Evolutionary conservation across 2,113 vertebrate genomes (phyloP).

Genomic region (Ptychochromis oligacanthus): DNA sequence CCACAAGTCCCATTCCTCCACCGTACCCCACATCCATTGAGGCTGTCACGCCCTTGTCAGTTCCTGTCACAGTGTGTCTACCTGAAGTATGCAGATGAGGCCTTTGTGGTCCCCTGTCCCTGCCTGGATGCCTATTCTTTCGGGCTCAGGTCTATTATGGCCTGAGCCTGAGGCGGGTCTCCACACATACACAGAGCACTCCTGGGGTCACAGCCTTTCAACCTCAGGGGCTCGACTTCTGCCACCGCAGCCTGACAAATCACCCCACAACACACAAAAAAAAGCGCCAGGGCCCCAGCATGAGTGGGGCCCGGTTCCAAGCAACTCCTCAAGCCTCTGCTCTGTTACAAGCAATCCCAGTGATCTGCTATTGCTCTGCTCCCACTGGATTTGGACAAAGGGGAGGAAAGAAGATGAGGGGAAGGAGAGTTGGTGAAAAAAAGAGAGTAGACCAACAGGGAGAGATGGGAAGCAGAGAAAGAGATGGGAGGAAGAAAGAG

Average conservation of each 20-base stretch:
- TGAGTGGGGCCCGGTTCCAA: constrained; percentile 80
- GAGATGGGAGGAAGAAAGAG: constrained; percentile 85
- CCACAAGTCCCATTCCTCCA: constrained; percentile 54
- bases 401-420: constrained; percentile 67
- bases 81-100: constrained; percentile 98
- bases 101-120: constrained; percentile 84
- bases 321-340: constrained; percentile 57
- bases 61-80: constrained; percentile 96
- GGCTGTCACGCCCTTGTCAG: constrained; percentile 96
- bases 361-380: constrained; percentile 78
- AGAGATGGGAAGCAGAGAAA: constrained; percentile 62
- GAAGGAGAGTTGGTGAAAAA: constrained; percentile 41
- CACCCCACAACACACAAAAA: constrained; percentile 90
- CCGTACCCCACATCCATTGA: constrained; percentile 85
- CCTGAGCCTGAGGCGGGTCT: constrained; percentile 85
- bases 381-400: constrained; percentile 84
- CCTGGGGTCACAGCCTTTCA: constrained; percentile 99
- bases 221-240: constrained; percentile 98
- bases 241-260: constrained; percentile 97
- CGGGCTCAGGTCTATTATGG: constrained; percentile 84
- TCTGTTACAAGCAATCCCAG: constrained; percentile 82
- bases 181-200: constrained; percentile 77
- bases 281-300: constrained; percentile 87
- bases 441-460: constrained; percentile 39
- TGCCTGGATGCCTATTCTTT: constrained; percentile 85